phyloP scores from a whole-genome alignment of 2,797 vertebrate genomes.

The Pagetopsis macropterus region DNA sequence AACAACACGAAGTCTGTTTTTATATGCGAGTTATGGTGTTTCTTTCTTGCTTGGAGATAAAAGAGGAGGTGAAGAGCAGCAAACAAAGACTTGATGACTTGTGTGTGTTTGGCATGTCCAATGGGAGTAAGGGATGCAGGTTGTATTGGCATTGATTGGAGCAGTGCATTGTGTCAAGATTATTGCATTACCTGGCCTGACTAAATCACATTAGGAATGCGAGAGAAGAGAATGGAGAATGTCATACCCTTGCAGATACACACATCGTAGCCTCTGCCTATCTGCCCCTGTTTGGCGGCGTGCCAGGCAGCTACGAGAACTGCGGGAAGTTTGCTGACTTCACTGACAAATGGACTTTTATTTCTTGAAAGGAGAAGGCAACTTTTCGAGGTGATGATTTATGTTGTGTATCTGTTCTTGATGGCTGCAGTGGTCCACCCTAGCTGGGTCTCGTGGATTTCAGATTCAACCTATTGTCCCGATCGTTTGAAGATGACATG shows the following conservation, averaged over 20 bases:
- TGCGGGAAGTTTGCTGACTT: slow-evolving; percentile 76
- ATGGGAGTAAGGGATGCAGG: slow-evolving; percentile 55
- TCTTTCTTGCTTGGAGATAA: not conserved
- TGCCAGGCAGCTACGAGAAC: slow-evolving; percentile 62
- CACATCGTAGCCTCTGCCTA: slow-evolving; percentile 56
- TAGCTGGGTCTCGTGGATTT: slow-evolving; percentile 33
- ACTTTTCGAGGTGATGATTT: slow-evolving; percentile 77
- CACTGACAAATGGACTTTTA: slow-evolving; percentile 75
- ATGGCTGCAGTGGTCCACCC: slow-evolving; percentile 51
- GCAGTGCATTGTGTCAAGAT: slow-evolving; percentile 76
- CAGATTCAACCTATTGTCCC: slow-evolving; percentile 54
- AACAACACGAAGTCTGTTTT: slow-evolving; percentile 26
- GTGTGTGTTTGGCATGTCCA: slow-evolving; percentile 58
- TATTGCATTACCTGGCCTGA: slow-evolving; percentile 81
- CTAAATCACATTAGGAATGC: slow-evolving; percentile 80
- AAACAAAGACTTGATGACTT: slow-evolving; percentile 66
- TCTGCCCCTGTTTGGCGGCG: slow-evolving; percentile 63
- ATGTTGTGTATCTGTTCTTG: slow-evolving; percentile 67
- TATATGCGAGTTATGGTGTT: slow-evolving; percentile 4
- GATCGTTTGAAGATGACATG: slow-evolving; percentile 46
- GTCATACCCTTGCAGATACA: slow-evolving; percentile 70
- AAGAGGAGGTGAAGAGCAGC: slow-evolving; percentile 42
- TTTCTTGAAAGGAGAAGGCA: slow-evolving; percentile 57
- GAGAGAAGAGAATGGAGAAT: slow-evolving; percentile 67
- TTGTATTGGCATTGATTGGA: slow-evolving; percentile 81